phyloP scores from a whole-genome alignment of 2,888 invertebrate species.

The Euproctis similis region DNA sequence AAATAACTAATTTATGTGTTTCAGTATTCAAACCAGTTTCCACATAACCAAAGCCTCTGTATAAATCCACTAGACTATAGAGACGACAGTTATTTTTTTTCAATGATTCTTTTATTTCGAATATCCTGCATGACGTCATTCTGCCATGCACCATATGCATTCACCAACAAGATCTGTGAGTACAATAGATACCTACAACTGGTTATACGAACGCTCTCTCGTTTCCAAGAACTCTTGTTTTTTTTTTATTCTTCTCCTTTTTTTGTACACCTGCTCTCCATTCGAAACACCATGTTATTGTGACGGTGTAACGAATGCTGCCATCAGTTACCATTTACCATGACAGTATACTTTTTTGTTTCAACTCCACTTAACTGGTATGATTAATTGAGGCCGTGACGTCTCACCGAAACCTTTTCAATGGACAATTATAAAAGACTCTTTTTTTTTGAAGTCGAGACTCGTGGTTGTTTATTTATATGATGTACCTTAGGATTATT shows the following conservation, averaged over 20 bases:
- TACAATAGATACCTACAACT: conserved; percentile 33
- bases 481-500: too few species aligned
- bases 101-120: conserved; percentile 10
- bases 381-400: conserved; percentile 15
- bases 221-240: conserved; percentile 52
- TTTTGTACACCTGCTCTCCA: conserved; percentile 57
- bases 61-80: too few species aligned
- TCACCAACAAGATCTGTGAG: conserved; percentile 24
- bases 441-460: too few species aligned
- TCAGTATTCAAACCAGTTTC: too few species aligned
- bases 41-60: too few species aligned
- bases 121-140: conserved; percentile 45
- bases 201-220: conserved; percentile 52
- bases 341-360: conserved; percentile 33
- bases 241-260: conserved; percentile 23
- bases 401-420: conserved; percentile 12
- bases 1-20: too few species aligned
- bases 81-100: too few species aligned
- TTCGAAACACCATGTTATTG: conserved; percentile 49
- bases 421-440: too few species aligned
- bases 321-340: conserved; percentile 54
- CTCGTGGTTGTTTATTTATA: too few species aligned
- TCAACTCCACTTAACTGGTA: conserved; percentile 17
- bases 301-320: conserved; percentile 39
- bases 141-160: conserved; percentile 28